These are phyloP conservation scores for Embiotoca jacksoni DNA, from an alignment of 2,113 vertebrate genomes.

Conservation along the genomic window DNA sequence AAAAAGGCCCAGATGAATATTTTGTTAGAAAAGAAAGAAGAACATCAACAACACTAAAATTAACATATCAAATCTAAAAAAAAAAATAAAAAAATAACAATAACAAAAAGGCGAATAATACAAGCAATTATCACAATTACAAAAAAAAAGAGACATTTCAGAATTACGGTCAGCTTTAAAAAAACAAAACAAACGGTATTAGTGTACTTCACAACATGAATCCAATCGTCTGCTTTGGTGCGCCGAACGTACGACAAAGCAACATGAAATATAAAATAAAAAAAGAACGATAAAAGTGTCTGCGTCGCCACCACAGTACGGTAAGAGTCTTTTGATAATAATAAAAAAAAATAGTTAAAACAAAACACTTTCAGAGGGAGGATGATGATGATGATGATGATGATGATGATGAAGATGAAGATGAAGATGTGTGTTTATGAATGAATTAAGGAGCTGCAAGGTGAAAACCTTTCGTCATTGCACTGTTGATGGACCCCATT, in stretches of 20 bases:
- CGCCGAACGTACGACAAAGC: slow-evolving; percentile 41
- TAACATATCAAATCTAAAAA: slow-evolving; percentile 56
- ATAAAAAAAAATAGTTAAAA: slow-evolving; percentile 13
- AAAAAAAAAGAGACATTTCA: slow-evolving; percentile 51
- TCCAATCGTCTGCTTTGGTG: slow-evolving; percentile 61
- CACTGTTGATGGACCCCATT: slow-evolving; percentile 48
- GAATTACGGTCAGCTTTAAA: slow-evolving; percentile 64
- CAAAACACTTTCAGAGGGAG: background rate
- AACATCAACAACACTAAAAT: slow-evolving; percentile 55
- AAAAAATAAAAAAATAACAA: background rate
- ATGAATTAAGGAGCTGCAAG: slow-evolving; percentile 16
- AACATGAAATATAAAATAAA: slow-evolving; percentile 14
- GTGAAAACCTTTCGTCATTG: slow-evolving; percentile 50
- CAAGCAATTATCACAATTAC: slow-evolving; percentile 69
- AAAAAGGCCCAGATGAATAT: slow-evolving; percentile 25
- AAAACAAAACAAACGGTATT: slow-evolving; percentile 45
- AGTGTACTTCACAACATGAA: slow-evolving; percentile 47
- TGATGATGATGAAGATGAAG: slow-evolving; percentile 15
- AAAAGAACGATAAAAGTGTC: slow-evolving; percentile 1
- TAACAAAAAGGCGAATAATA: slow-evolving; percentile 40
- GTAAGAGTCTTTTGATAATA: slow-evolving; percentile 44
- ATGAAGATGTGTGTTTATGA: background rate
- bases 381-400: background rate
- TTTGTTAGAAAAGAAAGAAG: slow-evolving; percentile 50
- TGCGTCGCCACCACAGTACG: slow-evolving; percentile 39